These are phyloP conservation scores for Neodiprion lecontei DNA, from an alignment of 1,140 invertebrate genomes.

Conservation along the genomic window DNA sequence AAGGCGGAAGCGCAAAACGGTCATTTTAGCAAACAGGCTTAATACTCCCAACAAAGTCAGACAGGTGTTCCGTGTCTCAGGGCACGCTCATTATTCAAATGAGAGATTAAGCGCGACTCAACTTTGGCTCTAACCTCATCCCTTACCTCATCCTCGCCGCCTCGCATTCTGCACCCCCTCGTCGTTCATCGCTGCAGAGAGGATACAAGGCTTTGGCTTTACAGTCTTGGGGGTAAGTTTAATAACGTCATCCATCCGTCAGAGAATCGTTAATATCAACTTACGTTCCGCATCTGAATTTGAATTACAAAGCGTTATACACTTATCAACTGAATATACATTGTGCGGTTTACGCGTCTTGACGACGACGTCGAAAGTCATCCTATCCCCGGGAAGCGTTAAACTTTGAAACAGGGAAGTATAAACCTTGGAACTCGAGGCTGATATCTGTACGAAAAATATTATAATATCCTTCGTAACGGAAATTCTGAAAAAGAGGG, in stretches of 20 bases:
- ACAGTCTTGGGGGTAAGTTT: not conserved
- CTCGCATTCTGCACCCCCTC: constrained; percentile 9
- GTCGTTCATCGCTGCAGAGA: not conserved
- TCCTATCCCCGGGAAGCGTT: too few species aligned
- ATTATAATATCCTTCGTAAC: too few species aligned
- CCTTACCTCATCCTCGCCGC: not conserved
- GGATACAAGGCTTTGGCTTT: not conserved
- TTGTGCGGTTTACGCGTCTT: too few species aligned
- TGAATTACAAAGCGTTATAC: not conserved
- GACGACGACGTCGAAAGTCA: too few species aligned
- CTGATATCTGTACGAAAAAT: too few species aligned
- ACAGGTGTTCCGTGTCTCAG: constrained; percentile 4
- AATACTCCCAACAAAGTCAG: constrained; percentile 2
- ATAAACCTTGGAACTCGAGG: too few species aligned
- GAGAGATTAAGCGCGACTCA: constrained; percentile 36
- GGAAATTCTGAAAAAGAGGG: too few species aligned
- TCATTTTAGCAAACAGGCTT: constrained; percentile 3
- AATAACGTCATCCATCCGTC: not conserved
- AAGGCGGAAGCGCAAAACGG: not conserved
- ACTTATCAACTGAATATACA: too few species aligned
- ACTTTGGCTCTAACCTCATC: constrained; percentile 24
- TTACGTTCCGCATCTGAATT: not conserved
- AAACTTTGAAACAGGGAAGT: too few species aligned
- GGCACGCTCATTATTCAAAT: constrained; percentile 40
- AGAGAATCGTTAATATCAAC: not conserved